Evolutionary conservation across 2,888 invertebrate species (phyloP), one percentile per base, ranked within the genome.

Genomic region (Thecophora atra): DNA sequence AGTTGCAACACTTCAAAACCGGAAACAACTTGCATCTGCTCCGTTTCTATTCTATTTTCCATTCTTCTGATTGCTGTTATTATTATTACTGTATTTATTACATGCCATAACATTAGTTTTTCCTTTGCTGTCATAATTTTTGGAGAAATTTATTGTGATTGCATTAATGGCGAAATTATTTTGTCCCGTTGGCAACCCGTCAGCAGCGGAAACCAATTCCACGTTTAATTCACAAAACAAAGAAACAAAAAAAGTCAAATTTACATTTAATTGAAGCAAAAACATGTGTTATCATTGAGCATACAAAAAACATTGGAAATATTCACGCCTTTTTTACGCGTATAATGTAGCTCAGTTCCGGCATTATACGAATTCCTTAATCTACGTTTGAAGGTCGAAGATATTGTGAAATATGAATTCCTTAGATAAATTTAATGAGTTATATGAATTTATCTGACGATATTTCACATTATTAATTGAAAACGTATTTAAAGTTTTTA

Each of bases 121-220:
- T 58, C 2, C 1, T 28, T 37, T 60, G 62, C 70, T 69, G n/a
- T 60, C 65, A 21, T 64, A 21, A 47, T 17, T 60, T n/a, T 30
- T 26, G 19, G 17, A 47, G 42, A 58, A 60, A 47, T 69, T 62
- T 52, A 19, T 47, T 66, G 51, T 77, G 70, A 80, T 80, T 80
- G 82, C 79, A 79, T 80, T 81, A 79, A 82, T 81, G 78, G 78
- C 77, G 75, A 82, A 81, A 81, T 81, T 78, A 81, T 78, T 54
- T 54, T 5, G 19, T 65, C 69, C 72, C 47, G 47, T 17, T 17
- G 11, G 15, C 47, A 74, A 73, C 74, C 15, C 28, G 24, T 51
- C 19, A 47, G 74, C 30, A 11, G 44, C n/a, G 65, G 64, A 19
- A 63, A 42, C 42, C 63, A 63, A 63, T 63, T 63, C 21, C n/a